These are phyloP conservation scores for Atta colombica DNA, from an alignment of 1,140 invertebrate species.

Conservation along the genomic window DNA sequence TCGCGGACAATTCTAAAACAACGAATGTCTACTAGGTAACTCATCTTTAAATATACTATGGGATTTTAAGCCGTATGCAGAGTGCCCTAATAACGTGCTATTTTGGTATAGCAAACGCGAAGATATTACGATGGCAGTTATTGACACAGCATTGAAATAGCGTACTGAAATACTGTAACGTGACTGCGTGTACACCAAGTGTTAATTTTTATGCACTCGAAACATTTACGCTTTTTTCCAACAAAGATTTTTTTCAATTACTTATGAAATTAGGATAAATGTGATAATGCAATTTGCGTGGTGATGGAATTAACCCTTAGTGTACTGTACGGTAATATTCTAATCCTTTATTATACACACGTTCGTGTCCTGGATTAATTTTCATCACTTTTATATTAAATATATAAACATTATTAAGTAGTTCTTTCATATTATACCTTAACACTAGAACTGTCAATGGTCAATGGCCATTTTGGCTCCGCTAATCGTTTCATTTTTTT, in stretches of 20 bases:
- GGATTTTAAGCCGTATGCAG: not conserved
- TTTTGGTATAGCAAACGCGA: not conserved
- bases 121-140: constrained; percentile 4
- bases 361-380: no score
- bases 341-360: no score
- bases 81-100: not conserved
- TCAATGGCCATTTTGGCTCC: no score
- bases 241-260: not conserved
- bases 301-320: not conserved
- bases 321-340: not conserved
- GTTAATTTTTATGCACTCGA: not conserved
- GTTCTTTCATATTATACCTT: no score
- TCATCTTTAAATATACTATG: constrained; percentile 38
- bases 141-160: not conserved
- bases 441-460: no score
- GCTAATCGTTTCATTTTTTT: no score
- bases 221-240: not conserved
- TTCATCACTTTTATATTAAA: no score
- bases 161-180: not conserved
- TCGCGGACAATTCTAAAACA: not conserved
- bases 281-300: not conserved
- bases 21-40: constrained; percentile 1
- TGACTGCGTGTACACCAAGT: not conserved
- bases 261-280: not conserved
- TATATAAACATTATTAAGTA: no score